Percentiles rank a stretch among this genome's conserved stretches.
Evolutionary conservation across 1,140 invertebrate genomes (phyloP).

Genomic region (Leptinotarsa texana): DNA sequence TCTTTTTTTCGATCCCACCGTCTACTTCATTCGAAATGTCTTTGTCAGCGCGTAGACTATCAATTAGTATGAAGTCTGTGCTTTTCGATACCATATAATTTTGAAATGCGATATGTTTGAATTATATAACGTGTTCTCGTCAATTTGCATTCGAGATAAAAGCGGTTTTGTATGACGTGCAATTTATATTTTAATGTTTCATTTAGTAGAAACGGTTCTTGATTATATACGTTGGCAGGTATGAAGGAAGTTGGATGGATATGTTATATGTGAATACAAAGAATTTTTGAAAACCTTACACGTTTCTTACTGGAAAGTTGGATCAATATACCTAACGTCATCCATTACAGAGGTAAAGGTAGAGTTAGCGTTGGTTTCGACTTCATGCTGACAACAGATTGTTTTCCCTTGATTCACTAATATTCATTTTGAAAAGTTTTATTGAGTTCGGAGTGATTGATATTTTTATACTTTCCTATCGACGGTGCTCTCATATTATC

Average conservation of each 20-base stretch:
- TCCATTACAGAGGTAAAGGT: no score
- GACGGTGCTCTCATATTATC: no score
- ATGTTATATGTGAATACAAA: not conserved
- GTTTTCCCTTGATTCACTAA: no score
- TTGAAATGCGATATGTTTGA: conserved; percentile 26
- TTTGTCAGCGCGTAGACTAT: not conserved
- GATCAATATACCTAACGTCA: not conserved
- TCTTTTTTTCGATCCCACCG: conserved; percentile 13
- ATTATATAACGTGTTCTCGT: conserved; percentile 24
- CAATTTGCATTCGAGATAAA: conserved; percentile 21
- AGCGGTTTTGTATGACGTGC: conserved; percentile 19
- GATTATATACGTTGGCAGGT: conserved; percentile 13
- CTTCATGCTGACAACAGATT: no score
- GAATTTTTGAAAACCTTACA: not conserved
- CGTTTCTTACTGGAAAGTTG: not conserved
- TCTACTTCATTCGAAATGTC: conserved; percentile 8
- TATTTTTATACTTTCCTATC: not conserved
- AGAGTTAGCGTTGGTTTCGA: no score
- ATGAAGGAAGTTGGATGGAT: not conserved
- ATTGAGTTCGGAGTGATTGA: not conserved
- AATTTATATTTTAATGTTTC: conserved; percentile 27
- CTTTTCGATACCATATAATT: conserved; percentile 24
- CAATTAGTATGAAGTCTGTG: conserved; percentile 23
- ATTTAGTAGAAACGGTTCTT: conserved; percentile 7
- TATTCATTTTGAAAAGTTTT: no score